Evolutionary conservation across 2,797 vertebrate genomes (phyloP).

Genomic region (Argya squamiceps): DNA sequence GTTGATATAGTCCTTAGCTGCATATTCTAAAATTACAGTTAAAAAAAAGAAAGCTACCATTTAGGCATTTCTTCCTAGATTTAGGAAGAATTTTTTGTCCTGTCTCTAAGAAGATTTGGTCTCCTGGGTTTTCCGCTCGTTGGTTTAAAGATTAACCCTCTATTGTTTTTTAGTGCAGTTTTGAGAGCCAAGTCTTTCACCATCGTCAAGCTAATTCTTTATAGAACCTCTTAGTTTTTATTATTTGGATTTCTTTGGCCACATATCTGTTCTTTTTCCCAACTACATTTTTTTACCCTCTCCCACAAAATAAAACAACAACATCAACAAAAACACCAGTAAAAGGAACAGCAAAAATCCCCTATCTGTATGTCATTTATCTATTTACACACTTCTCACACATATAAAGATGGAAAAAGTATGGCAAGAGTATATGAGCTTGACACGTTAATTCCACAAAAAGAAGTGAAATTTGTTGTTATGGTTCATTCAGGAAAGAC

Average conservation of each 20-base stretch:
- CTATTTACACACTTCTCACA: neutral
- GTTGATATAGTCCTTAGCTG: neutral
- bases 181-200: neutral
- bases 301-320: neutral
- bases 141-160: neutral
- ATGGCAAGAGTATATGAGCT: neutral
- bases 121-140: neutral
- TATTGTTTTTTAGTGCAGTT: neutral
- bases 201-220: neutral
- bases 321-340: neutral
- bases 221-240: neutral
- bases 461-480: neutral
- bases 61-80: neutral
- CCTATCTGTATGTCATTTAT: neutral
- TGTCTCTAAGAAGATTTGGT: neutral
- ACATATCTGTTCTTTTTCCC: neutral
- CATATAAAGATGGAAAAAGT: neutral
- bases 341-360: neutral
- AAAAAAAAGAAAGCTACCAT: too few species aligned
- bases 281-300: neutral
- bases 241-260: neutral
- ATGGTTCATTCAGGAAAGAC: neutral
- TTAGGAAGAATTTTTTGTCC: neutral
- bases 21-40: neutral
- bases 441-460: accelerated